Evolutionary conservation across 2,113 vertebrate genomes (phyloP).

Genomic region (Ochotona princeps): DNA sequence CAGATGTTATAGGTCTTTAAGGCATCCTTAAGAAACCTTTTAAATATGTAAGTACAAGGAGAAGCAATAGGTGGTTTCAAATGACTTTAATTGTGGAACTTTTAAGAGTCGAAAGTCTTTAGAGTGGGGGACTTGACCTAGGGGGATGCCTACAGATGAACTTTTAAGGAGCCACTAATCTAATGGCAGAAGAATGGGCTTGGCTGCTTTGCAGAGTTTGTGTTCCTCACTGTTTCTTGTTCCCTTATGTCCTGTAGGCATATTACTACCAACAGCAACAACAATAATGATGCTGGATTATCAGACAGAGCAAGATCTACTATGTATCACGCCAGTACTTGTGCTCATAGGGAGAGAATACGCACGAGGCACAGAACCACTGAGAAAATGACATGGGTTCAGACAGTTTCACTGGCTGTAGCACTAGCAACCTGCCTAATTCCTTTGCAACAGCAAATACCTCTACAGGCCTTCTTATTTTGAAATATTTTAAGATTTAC

Average conservation of each 20-base stretch:
- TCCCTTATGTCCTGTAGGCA: background rate
- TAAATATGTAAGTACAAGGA: slow-evolving; percentile 20
- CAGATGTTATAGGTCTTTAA: background rate
- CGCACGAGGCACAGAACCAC: background rate
- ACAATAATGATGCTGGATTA: background rate
- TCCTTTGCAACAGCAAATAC: background rate
- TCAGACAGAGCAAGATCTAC: background rate
- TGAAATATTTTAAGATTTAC: background rate
- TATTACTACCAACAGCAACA: slow-evolving; percentile 16
- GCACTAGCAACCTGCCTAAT: background rate
- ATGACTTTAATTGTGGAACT: background rate
- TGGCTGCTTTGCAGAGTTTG: background rate
- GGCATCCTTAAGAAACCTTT: background rate
- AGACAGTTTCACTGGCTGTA: background rate
- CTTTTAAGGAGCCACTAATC: background rate
- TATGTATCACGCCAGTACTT: background rate
- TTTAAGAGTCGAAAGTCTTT: background rate
- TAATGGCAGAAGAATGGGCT: background rate
- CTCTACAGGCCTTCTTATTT: background rate
- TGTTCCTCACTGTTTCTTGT: background rate
- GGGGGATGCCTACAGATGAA: background rate
- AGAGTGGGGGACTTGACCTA: background rate
- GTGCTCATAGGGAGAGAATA: background rate
- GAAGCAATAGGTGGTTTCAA: background rate
- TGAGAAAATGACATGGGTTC: background rate